Evolutionary conservation across 2,113 vertebrate species (phyloP).

Genomic region (Isichthys henryi): DNA sequence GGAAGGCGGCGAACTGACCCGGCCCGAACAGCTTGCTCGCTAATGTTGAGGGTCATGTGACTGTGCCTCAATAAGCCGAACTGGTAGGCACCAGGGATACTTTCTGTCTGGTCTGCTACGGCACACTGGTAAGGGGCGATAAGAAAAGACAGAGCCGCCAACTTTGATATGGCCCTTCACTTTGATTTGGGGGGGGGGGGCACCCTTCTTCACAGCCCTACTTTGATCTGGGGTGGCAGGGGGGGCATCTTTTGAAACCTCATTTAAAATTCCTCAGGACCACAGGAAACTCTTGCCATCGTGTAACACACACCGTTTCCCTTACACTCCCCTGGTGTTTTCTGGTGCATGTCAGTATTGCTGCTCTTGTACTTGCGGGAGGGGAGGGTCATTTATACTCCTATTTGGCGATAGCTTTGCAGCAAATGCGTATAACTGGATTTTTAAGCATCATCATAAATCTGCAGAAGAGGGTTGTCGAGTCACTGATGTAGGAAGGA

Average conservation of each 20-base stretch:
- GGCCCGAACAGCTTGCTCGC: constrained; percentile 65
- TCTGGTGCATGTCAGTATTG: background rate
- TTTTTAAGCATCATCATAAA: background rate
- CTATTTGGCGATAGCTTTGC: background rate
- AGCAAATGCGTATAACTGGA: background rate
- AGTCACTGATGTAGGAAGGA: background rate
- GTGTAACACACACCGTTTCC: background rate
- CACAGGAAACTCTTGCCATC: background rate
- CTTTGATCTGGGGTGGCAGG: background rate
- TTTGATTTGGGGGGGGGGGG: background rate
- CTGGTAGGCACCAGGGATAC: constrained; percentile 62
- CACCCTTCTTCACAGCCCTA: background rate
- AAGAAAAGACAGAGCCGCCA: background rate
- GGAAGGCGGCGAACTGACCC: constrained; percentile 56
- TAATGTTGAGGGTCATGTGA: constrained; percentile 74
- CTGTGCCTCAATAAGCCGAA: constrained; percentile 76
- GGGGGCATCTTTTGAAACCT: background rate
- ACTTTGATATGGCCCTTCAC: background rate
- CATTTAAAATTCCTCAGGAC: background rate
- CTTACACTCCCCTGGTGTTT: background rate
- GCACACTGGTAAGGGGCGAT: constrained; percentile 49
- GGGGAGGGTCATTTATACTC: background rate
- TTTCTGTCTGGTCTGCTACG: constrained; percentile 41
- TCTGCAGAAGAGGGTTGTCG: background rate
- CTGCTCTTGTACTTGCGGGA: too few relatives aligned